Percentiles rank a stretch among this genome's conserved stretches.
These are phyloP conservation scores for Zaprionus lachaisei DNA, from an alignment of 1,140 invertebrate genomes.

Conservation along the genomic window DNA sequence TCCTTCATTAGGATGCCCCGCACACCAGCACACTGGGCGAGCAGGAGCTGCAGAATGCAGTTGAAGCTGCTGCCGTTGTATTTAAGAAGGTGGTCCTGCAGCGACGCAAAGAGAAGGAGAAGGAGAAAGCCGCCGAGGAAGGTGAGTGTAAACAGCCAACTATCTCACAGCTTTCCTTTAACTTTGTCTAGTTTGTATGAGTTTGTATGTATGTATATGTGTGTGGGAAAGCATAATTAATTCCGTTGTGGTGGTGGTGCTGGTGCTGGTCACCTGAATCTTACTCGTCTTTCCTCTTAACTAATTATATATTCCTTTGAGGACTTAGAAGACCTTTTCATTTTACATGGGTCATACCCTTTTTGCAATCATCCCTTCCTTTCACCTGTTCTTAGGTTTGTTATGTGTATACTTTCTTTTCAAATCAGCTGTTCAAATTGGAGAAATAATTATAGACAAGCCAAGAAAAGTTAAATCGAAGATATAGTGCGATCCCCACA, in stretches of 20 bases:
- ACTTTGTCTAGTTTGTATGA: constrained; percentile 11
- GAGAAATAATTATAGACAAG: no score
- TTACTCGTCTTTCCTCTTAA: constrained; percentile 64
- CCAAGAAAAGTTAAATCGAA: no score
- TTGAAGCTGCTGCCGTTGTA: constrained; percentile 85
- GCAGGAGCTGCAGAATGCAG: constrained; percentile 86
- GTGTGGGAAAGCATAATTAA: constrained; percentile 28
- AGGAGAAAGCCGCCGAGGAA: constrained; percentile 79
- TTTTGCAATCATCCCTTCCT: constrained; percentile 19
- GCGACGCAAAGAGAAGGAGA: constrained; percentile 78
- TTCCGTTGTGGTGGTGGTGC: constrained; percentile 4
- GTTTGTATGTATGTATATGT: constrained; percentile 1
- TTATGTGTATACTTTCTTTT: background rate
- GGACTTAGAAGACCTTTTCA: background rate
- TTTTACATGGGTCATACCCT: constrained; percentile 33
- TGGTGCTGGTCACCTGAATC: constrained; percentile 46
- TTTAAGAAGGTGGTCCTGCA: constrained; percentile 84
- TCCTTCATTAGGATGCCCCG: constrained; percentile 17
- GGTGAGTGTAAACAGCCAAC: constrained; percentile 65
- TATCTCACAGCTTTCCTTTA: constrained; percentile 1
- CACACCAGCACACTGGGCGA: constrained; percentile 86
- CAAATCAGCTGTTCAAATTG: no score
- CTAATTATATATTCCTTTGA: constrained; percentile 61
- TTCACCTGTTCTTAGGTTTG: background rate
- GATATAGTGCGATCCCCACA: no score